These are phyloP conservation scores for Amphiduros pacificus DNA, from an alignment of 2,888 invertebrate species.

Conservation along the genomic window DNA sequence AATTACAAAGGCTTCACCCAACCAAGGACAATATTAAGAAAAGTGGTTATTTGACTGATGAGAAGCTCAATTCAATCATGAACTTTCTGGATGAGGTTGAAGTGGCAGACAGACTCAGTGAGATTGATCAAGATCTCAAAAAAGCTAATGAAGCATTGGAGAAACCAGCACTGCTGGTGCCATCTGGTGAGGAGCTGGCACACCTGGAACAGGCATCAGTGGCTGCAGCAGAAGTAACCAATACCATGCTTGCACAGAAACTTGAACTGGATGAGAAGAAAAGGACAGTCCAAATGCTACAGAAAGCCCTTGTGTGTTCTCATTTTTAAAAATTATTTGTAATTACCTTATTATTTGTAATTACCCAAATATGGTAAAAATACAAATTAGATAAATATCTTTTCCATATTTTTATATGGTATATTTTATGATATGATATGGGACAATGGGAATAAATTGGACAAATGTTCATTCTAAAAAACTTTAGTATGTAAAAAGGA, in stretches of 20 bases:
- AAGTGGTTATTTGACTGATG: conserved; percentile 47
- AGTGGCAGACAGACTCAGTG: conserved; percentile 34
- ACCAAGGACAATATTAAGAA: conserved; percentile 40
- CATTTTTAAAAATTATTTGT: too few species aligned
- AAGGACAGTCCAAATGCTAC: conserved; percentile 53
- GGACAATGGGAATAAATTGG: too few species aligned
- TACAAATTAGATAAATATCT: too few species aligned
- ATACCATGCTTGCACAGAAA: conserved; percentile 50
- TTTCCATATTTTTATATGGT: too few species aligned
- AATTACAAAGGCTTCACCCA: conserved; percentile 41
- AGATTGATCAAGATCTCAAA: conserved; percentile 52
- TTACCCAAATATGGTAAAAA: too few species aligned
- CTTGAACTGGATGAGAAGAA: conserved; percentile 57
- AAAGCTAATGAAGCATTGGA: conserved; percentile 45
- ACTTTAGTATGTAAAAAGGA: too few species aligned
- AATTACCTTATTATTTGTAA: too few species aligned
- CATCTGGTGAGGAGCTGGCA: conserved; percentile 49
- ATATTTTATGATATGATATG: too few species aligned
- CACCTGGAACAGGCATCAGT: conserved; percentile 54
- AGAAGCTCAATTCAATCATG: conserved; percentile 56
- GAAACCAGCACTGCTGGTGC: conserved; percentile 48
- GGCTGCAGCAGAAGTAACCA: conserved; percentile 55
- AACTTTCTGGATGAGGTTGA: conserved; percentile 57
- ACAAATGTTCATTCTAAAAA: too few species aligned
- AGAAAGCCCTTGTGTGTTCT: conserved; percentile 57